Evolutionary conservation across 1,140 invertebrate species (phyloP).

Genomic region (Sweltsa coloradensis): DNA sequence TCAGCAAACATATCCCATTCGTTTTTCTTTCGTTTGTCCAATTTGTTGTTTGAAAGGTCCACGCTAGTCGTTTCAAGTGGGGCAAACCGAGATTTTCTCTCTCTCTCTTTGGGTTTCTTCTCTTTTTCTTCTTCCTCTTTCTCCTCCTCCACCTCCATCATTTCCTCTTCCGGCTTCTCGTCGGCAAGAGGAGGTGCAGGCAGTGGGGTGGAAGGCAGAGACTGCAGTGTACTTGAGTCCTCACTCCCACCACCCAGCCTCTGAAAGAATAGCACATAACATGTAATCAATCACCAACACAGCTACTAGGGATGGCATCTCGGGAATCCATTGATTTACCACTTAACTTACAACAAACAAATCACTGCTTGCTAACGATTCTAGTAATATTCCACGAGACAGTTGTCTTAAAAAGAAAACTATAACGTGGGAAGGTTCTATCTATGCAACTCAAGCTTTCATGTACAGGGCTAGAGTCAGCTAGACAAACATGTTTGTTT

Average conservation of each 20-base stretch:
- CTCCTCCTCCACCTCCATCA: slow-evolving; percentile 25
- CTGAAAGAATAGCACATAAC: slow-evolving; percentile 27
- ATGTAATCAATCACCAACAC: too few relatives aligned
- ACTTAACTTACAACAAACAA: too few relatives aligned
- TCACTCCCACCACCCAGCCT: slow-evolving; percentile 46
- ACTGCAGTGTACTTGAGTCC: slow-evolving; percentile 36
- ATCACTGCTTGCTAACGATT: too few relatives aligned
- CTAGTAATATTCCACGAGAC: too few relatives aligned
- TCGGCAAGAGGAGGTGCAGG: neutral
- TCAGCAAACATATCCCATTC: slow-evolving; percentile 83
- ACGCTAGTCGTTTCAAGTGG: slow-evolving; percentile 13
- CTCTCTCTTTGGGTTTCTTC: slow-evolving; percentile 25
- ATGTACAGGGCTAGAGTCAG: too few relatives aligned
- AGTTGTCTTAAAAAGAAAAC: too few relatives aligned
- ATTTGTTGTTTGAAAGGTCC: slow-evolving; percentile 16
- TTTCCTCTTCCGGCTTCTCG: slow-evolving; percentile 23
- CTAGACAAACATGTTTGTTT: too few relatives aligned
- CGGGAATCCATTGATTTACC: too few relatives aligned
- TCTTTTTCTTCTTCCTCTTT: slow-evolving; percentile 23
- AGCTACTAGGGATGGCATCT: too few relatives aligned
- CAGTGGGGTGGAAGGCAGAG: too few relatives aligned
- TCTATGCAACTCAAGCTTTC: too few relatives aligned
- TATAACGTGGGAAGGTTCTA: too few relatives aligned
- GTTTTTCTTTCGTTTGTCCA: slow-evolving; percentile 33
- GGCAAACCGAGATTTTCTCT: slow-evolving; percentile 15